phyloP scores from a whole-genome alignment of 2,797 vertebrate species.

The Propithecus deckenii region DNA sequence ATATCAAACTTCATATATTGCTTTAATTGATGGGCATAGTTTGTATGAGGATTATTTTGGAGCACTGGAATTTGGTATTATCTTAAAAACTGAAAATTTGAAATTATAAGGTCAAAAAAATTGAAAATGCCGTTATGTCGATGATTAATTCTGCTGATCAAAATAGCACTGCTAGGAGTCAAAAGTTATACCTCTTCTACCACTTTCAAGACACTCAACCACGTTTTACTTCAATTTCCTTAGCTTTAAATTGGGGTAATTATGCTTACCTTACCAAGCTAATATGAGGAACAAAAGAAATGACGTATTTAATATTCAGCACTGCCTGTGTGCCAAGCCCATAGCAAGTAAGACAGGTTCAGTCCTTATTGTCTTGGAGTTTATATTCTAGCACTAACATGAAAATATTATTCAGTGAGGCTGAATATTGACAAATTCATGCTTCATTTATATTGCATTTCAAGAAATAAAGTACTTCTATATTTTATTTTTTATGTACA shows the following conservation, averaged over 20 bases:
- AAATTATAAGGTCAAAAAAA: slow-evolving; percentile 28
- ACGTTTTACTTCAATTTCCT: slow-evolving; percentile 17
- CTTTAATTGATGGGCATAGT: slow-evolving; percentile 10
- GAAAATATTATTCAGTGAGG: neutral
- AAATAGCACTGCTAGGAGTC: neutral
- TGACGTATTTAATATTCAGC: neutral
- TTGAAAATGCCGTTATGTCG: slow-evolving; percentile 13
- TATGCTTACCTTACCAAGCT: slow-evolving; percentile 17
- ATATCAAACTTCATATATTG: slow-evolving; percentile 34
- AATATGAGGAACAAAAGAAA: slow-evolving; percentile 37
- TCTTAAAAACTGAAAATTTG: slow-evolving; percentile 39
- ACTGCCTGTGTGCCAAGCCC: neutral
- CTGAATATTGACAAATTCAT: slow-evolving; percentile 26
- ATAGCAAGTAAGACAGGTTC: neutral
- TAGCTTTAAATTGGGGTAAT: slow-evolving; percentile 10
- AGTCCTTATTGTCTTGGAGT: neutral
- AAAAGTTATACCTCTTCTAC: slow-evolving; percentile 14
- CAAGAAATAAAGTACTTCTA: neutral
- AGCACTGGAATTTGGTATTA: slow-evolving; percentile 33
- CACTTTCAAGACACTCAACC: neutral
- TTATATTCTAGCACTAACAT: neutral
- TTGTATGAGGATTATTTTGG: slow-evolving; percentile 44
- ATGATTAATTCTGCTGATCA: neutral
- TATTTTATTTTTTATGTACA: slow-evolving; percentile 53
- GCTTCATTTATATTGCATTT: slow-evolving; percentile 36